Evolutionary conservation across 1,140 invertebrate species (phyloP), one percentile per base, ranked within the genome.

Genomic region (Drosophila jambulina): DNA sequence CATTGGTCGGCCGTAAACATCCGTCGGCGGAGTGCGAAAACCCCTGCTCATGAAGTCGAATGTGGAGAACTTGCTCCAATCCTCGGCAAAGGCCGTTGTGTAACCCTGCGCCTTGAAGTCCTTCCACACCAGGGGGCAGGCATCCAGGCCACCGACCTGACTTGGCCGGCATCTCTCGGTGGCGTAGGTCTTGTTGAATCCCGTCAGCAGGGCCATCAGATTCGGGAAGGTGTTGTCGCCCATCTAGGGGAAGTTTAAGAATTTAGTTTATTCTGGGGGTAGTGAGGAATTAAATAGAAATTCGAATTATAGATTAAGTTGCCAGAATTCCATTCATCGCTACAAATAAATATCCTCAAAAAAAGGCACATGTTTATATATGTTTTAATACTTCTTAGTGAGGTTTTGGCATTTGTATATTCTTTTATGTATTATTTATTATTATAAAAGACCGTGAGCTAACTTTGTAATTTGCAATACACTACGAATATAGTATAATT

Each of bases 201-300:
- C 97, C 1, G 95, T 96, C 8, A 97, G 92, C 4, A 96, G 88
- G 0, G 97, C 95, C 94, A 97, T 96, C 34, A 98, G 82, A 93
- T 98, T 98, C 0, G 96, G 96, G 84, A 96, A 97, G 0, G 96
- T 97, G 68, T 97, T 97, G 65, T 97, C 96, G 1, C 94, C 96
- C 75, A 94, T 93, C 94, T 95, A 70, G 29, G 15, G 27, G 29
- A 25, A 46, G 15, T 7, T 17, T 12, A 19, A 13, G 6, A 12
- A 15, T 27, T 29, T 36, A 2, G 4, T 5, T 17, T 0, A 21
- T 34, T 34, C 7, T 15, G 13, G 8, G 51, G 19, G 21, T 21
- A 15, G 10, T 27, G 8, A 9, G 4, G 19, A n/a, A 13, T 25
- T 12, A 0, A 13, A 15, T 7, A 15, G 17, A 2, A 7, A 15